Evolutionary conservation across 2,888 invertebrate genomes (phyloP).

Genomic region (Brachypterus glaber): DNA sequence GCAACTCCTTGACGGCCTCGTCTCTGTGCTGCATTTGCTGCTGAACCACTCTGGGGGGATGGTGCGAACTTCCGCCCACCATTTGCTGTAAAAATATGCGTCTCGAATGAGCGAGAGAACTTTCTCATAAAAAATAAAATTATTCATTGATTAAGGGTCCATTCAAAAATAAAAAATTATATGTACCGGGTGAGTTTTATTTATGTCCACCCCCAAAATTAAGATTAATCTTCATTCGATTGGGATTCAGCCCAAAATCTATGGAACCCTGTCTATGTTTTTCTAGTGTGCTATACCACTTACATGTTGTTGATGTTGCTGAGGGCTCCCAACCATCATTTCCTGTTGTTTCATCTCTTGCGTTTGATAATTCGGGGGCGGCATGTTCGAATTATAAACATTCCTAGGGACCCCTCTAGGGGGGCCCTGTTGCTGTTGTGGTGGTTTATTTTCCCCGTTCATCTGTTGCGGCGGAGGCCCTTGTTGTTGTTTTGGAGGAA

Average conservation of each 20-base stretch:
- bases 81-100: no score
- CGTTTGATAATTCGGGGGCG: conserved; percentile 38
- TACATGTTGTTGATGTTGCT: conserved; percentile 15
- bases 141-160: conserved; percentile 12
- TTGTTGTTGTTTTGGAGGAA: conserved; percentile 33
- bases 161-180: no score
- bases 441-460: conserved; percentile 31
- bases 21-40: conserved; percentile 19
- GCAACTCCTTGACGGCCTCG: conserved; percentile 49
- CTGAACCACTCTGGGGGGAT: conserved; percentile 19
- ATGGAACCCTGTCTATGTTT: conserved; percentile 25
- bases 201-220: no score
- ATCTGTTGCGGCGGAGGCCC: conserved; percentile 25
- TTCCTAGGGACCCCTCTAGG: no score
- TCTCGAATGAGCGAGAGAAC: no score
- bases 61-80: conserved; percentile 15
- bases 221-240: no score
- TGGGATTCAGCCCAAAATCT: conserved; percentile 40
- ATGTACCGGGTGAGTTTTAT: no score
- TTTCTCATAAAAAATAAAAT: no score
- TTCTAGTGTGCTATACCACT: conserved; percentile 18
- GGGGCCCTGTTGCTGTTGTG: conserved; percentile 24
- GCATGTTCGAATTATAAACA: no score
- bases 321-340: conserved; percentile 13
- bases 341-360: conserved; percentile 19